Percentiles rank a stretch among this genome's conserved stretches.
These are phyloP conservation scores for Amblyjoppa fuscipennis DNA, from an alignment of 2,888 invertebrate species.

Conservation along the genomic window DNA sequence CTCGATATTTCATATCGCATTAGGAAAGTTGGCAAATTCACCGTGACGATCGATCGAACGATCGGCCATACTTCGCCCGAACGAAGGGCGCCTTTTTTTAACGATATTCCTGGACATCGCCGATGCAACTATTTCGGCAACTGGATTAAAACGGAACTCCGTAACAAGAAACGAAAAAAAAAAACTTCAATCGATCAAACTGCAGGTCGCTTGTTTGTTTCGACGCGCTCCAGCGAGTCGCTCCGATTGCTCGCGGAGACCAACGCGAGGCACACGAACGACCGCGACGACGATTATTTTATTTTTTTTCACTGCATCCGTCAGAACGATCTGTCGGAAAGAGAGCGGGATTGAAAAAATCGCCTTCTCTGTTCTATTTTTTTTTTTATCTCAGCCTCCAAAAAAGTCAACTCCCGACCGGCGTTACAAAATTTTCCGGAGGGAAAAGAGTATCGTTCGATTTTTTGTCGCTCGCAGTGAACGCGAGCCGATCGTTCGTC, in stretches of 20 bases:
- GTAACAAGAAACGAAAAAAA: neutral
- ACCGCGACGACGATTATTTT: slow-evolving; percentile 7
- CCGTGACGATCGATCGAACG: neutral
- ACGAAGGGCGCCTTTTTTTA: neutral
- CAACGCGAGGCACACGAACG: slow-evolving; percentile 2
- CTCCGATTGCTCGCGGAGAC: slow-evolving; percentile 19
- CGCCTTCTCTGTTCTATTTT: neutral
- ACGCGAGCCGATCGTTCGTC: slow-evolving; percentile 6
- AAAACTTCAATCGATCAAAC: slow-evolving; percentile 56
- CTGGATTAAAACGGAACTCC: neutral
- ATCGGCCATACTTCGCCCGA: neutral
- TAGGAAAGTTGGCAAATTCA: neutral
- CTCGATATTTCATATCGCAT: neutral
- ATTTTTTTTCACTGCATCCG: neutral
- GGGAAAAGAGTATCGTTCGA: neutral
- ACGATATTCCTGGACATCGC: neutral
- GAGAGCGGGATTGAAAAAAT: neutral
- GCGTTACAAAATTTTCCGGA: neutral
- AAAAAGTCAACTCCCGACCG: neutral
- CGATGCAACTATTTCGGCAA: neutral
- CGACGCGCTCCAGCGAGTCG: slow-evolving; percentile 35
- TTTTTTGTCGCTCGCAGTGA: slow-evolving; percentile 13
- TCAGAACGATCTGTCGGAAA: neutral
- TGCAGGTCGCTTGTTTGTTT: slow-evolving; percentile 29
- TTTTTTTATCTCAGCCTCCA: neutral